phyloP scores from a whole-genome alignment of 2,113 vertebrate species.

The Podilymbus podiceps region DNA sequence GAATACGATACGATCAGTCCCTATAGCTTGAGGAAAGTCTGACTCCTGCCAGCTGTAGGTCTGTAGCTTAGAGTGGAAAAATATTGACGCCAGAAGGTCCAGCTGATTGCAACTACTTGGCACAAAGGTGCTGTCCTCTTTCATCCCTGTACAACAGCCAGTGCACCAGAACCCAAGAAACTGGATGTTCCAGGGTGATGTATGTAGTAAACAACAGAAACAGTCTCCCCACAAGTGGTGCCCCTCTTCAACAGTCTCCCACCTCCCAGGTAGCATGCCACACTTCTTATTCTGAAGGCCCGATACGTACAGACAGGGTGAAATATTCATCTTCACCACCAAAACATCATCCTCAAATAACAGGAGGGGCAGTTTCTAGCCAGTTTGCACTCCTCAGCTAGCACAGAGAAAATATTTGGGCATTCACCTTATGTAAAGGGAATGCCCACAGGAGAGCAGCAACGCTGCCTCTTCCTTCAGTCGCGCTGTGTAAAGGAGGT shows the following conservation, averaged over 20 bases:
- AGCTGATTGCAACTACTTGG: not conserved
- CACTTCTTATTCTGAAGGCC: not conserved
- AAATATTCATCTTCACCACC: not conserved
- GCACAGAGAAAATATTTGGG: not conserved
- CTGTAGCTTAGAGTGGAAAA: not conserved
- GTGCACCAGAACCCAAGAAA: not conserved
- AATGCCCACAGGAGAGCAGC: not conserved
- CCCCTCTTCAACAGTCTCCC: not conserved
- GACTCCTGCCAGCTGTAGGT: not conserved
- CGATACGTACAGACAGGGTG: not conserved
- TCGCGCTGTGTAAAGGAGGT: rapidly evolving
- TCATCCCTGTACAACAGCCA: not conserved
- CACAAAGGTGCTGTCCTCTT: not conserved
- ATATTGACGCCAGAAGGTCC: not conserved
- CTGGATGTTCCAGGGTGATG: not conserved
- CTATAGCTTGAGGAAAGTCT: not conserved
- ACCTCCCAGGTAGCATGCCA: rapidly evolving
- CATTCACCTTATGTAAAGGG: not conserved
- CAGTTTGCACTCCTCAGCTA: not conserved
- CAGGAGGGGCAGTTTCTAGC: not conserved
- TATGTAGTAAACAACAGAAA: not conserved
- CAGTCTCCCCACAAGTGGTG: not conserved
- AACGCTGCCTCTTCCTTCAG: not conserved
- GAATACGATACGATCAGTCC: not conserved
- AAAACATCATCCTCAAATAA: not conserved